Base-by-base conservation (phyloP, 1,140 invertebrate genomes). In the Aphidius gifuensis region DNA sequence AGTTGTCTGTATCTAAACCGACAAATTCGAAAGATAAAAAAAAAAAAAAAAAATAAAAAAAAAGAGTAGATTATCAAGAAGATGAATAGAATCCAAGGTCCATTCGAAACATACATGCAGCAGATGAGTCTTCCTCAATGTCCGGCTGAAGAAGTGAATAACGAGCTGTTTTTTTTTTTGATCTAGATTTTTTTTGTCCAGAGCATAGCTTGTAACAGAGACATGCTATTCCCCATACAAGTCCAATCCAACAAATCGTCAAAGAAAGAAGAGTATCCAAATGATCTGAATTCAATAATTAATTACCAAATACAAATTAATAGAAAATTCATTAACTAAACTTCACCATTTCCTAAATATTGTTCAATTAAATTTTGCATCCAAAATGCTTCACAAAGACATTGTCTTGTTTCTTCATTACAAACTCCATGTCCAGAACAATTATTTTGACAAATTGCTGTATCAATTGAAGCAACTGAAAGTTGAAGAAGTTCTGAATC, bases 361-460 rank as follows among this genome's bases (percentile, higher is more conserved):
- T 83, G 83, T 65, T 85, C 80, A 73, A 91, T 81, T 55, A 88
- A 77, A 77, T 90, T 87, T 72, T 94, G 89, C 92, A 97, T 97
- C 94, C 94, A 98, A 82, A 97, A 97, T 40, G 93, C 90, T 80
- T 96, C 92, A 81, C 95, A 98, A 54, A 92, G 83, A 72, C 95
- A 98, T 56, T 87, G 84, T 71, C 93, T 85, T 8, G 90, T 90
- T 65, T 87, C 85, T 73, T 91, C 88, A 78, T 96, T 88, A 78
- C 95, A 97, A 21, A 87, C 85, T 47, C 94, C 95, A 80, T 97
- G 94, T 3, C 90, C 91, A 46, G 94, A 96, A 82, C 94, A 97
- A 77, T 92, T 88, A 80, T 96, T 96, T 72, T 97, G 93, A 70
- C 95, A 97, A 51, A 95, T 84, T 63, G 86, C 84, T 9, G 93